phyloP scores from a whole-genome alignment of 1,140 invertebrate genomes.

The Matsumurasca onukii region DNA sequence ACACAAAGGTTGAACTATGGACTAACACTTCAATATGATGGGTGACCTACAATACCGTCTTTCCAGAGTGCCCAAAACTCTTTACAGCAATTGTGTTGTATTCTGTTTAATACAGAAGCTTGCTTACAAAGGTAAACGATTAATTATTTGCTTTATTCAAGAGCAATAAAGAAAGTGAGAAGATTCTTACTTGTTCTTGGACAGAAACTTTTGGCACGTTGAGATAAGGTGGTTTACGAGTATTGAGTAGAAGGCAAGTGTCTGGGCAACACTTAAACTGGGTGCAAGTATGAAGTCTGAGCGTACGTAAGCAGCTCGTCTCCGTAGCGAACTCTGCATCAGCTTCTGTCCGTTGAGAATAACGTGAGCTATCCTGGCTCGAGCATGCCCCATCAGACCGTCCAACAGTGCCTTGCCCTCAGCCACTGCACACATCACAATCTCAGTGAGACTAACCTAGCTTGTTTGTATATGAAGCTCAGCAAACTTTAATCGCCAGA shows the following conservation, averaged over 20 bases:
- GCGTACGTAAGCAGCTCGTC: constrained; percentile 63
- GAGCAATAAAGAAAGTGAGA: too few species aligned
- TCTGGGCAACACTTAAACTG: constrained; percentile 52
- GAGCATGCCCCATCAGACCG: constrained; percentile 70
- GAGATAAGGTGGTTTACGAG: constrained; percentile 37
- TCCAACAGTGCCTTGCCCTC: constrained; percentile 82
- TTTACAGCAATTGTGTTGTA: too few species aligned
- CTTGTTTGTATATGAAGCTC: too few species aligned
- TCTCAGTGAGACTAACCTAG: too few species aligned
- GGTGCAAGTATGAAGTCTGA: constrained; percentile 53
- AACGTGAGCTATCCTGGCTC: constrained; percentile 74
- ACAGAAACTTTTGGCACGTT: constrained; percentile 37
- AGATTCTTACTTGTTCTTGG: constrained; percentile 38
- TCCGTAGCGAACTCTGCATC: constrained; percentile 64
- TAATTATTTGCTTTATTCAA: too few species aligned
- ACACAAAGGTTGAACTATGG: too few species aligned
- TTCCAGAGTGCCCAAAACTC: too few species aligned
- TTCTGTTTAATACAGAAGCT: too few species aligned
- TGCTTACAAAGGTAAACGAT: too few species aligned
- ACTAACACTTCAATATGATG: too few species aligned
- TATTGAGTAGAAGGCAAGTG: constrained; percentile 40
- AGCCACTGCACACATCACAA: constrained; percentile 54
- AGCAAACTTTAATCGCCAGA: too few species aligned
- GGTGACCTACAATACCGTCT: too few species aligned
- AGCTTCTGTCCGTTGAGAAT: constrained; percentile 84